Base-by-base conservation (phyloP, 2,797 vertebrate genomes). In the Cryptoprocta ferox region DNA sequence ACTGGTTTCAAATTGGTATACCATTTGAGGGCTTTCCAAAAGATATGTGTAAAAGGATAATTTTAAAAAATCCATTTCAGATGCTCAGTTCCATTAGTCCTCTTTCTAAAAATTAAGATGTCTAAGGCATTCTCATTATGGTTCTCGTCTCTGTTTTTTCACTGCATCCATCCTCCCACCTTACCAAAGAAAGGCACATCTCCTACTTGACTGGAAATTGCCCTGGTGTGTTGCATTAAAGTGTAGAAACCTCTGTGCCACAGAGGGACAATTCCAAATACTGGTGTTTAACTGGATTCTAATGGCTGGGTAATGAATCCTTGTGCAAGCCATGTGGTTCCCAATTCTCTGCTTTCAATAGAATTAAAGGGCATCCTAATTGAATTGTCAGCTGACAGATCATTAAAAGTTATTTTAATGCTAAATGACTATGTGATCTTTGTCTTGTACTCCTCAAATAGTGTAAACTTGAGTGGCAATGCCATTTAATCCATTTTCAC, bases 311-410 rank as follows among this genome's bases (percentile, higher is more conserved):
- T 19, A 81, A 85, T n/a, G 71, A 70, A 83, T 28, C 28, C 65
- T 79, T 68, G 73, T 81, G 15, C 42, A 61, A 97, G 24, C 11
- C 79, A 24, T 19, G 21, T 63, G 18, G 32, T 68, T 65, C 39
- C 53, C 10, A 80, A 10, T 68, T 89, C 65, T 97, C 91, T 32
- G 35, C 89, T 97, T 85, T 96, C 80, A 79, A 89, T 30, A 85
- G 59, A 93, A 63, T 50, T 78, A 63, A 82, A 91, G 56, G 48
- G 24, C 10, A 48, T 50, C 42, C 26, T 79, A 65, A 92, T 37
- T 79, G 42, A 93, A 86, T 35, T 80, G 18, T 82, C 42, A 86
- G n/a, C 37, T 42, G 83, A 61, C 81, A 32, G 19, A 65, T 79
- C 30, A 39, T 70, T 93, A 63, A 91, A 93, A 24, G 66, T 32